Evolutionary conservation across 2,113 vertebrate genomes (phyloP).

Genomic region (Prietella phreatophila): DNA sequence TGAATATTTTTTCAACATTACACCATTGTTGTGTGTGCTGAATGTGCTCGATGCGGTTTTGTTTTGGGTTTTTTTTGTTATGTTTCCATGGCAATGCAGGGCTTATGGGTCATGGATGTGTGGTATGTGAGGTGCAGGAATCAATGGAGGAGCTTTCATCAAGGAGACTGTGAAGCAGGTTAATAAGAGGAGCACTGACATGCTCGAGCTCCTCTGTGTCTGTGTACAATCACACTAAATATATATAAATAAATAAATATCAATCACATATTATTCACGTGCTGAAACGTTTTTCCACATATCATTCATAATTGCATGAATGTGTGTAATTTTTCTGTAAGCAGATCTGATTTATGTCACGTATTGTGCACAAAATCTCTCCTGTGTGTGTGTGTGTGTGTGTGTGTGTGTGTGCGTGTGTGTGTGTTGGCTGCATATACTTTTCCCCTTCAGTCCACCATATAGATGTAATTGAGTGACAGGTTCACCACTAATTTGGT

Average conservation of each 20-base stretch:
- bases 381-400: no score
- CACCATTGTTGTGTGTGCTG: no score
- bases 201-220: not conserved
- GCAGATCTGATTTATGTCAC: no score
- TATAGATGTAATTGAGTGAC: not conserved
- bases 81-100: slow-evolving; percentile 11
- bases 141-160: slow-evolving; percentile 11
- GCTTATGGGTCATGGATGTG: not conserved
- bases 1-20: not conserved
- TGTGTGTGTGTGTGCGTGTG: not conserved
- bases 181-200: slow-evolving; percentile 24
- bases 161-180: slow-evolving; percentile 1
- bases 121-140: not conserved
- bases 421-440: not conserved
- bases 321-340: no score
- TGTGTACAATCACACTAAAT: not conserved
- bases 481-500: not conserved
- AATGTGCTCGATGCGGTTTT: no score
- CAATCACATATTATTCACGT: no score
- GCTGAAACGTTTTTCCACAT: no score
- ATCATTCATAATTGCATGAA: no score
- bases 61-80: not conserved
- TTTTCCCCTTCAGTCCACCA: not conserved
- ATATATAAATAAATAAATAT: no score
- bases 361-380: no score